Conservation (phyloP, 2,797 vertebrate species). For the Enoplosus armatus region DNA sequence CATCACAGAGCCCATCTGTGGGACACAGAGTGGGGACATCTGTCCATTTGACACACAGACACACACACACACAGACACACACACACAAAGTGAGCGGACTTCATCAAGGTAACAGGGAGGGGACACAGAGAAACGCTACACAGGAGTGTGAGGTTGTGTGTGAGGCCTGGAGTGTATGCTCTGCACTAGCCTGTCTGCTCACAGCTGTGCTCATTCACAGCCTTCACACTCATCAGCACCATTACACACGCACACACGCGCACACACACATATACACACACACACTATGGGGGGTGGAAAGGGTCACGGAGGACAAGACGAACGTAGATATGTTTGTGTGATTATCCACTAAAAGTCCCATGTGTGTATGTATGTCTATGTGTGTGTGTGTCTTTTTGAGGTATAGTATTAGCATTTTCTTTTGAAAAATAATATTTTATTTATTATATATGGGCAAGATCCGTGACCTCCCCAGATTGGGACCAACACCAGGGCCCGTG, state of each 20-base stretch:
- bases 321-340: too few species aligned
- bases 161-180: background rate
- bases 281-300: too few species aligned
- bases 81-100: background rate
- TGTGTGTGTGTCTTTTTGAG: too few species aligned
- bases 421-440: too few species aligned
- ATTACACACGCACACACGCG: constrained; percentile 10
- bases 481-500: too few species aligned
- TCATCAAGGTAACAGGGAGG: constrained; percentile 46
- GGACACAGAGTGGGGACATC: constrained; percentile 74
- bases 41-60: constrained; percentile 61
- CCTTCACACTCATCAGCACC: constrained; percentile 45
- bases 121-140: constrained; percentile 8
- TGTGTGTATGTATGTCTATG: too few species aligned
- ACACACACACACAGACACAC: constrained; percentile 21
- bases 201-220: constrained; percentile 58
- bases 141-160: constrained; percentile 5
- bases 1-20: constrained; percentile 76
- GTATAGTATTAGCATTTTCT: too few species aligned
- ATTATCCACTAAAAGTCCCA: too few species aligned
- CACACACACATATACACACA: constrained; percentile 7
- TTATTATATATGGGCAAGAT: too few species aligned
- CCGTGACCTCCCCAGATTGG: too few species aligned
- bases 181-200: constrained; percentile 15
- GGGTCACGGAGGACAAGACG: too few species aligned